Percentiles rank a stretch among this genome's conserved stretches.
These are phyloP conservation scores for Fistularia commersonii DNA, from an alignment of 2,797 vertebrate species.

Conservation along the genomic window DNA sequence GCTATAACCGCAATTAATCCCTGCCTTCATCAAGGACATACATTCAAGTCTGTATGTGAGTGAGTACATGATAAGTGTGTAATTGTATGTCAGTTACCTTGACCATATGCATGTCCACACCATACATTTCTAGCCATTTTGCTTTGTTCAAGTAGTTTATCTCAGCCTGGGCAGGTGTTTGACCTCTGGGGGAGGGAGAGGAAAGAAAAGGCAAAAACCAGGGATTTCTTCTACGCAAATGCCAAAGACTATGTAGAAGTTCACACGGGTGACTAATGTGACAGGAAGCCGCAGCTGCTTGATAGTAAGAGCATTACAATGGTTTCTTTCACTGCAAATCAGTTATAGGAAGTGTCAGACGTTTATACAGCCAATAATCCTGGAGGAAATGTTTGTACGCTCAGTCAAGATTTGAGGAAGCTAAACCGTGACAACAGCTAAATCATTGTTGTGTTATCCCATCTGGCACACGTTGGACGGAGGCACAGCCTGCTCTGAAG, in stretches of 20 bases:
- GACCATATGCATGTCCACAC: conserved; percentile 98
- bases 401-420: background rate
- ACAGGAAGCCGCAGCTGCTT: background rate
- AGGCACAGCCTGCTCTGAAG: background rate
- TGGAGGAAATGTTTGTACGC: background rate
- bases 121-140: conserved; percentile 99
- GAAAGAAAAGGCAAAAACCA: background rate
- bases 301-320: background rate
- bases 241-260: too few relatives aligned
- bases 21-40: too few relatives aligned
- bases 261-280: background rate
- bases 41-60: background rate
- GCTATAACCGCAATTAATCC: background rate
- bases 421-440: too few relatives aligned
- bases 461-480: background rate
- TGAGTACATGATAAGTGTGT: too few relatives aligned
- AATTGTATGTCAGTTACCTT: conserved; percentile 76
- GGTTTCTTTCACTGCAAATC: background rate
- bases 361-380: background rate
- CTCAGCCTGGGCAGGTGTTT: conserved; percentile 94
- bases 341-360: background rate
- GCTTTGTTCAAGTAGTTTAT: conserved; percentile 99
- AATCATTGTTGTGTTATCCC: too few relatives aligned
- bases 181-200: conserved; percentile 77
- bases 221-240: background rate